Percentiles rank a stretch among this genome's conserved stretches.
Conservation (phyloP, 1,140 invertebrate species). For the Streblospio benedicti region DNA sequence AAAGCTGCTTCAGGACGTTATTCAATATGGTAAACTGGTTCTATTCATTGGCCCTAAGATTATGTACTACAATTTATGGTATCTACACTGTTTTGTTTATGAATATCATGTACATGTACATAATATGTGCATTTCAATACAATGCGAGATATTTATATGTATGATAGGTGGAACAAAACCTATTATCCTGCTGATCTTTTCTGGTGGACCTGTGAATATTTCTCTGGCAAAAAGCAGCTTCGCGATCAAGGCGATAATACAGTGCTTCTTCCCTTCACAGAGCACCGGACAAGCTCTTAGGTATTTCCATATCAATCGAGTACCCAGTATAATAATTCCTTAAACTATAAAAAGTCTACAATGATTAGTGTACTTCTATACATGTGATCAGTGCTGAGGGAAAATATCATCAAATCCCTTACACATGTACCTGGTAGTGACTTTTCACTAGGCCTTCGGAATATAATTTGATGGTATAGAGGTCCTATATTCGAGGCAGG, state of each 20-base stretch:
- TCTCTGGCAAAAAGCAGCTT: conserved; percentile 22
- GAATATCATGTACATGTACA: not conserved
- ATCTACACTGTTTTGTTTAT: not conserved
- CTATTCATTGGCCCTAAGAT: not conserved
- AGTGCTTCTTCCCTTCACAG: conserved; percentile 35
- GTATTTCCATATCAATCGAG: no score
- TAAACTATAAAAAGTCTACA: no score
- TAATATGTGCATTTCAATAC: not conserved
- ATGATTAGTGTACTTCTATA: no score
- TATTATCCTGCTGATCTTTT: conserved; percentile 37
- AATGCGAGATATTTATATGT: not conserved
- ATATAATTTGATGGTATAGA: no score
- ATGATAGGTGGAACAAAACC: conserved; percentile 1
- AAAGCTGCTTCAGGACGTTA: conserved; percentile 12
- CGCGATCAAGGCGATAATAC: conserved; percentile 28
- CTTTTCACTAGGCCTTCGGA: no score
- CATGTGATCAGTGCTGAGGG: no score
- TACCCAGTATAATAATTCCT: no score
- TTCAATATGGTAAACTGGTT: conserved; percentile 5
- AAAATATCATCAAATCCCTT: no score
- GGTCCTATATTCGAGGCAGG: no score
- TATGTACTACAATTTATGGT: not conserved
- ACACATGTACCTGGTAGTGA: no score
- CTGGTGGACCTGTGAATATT: conserved; percentile 40
- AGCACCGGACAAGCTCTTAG: conserved; percentile 34